These are phyloP conservation scores for Tetramorium simillimum DNA, from an alignment of 1,140 invertebrate species.

Conservation along the genomic window DNA sequence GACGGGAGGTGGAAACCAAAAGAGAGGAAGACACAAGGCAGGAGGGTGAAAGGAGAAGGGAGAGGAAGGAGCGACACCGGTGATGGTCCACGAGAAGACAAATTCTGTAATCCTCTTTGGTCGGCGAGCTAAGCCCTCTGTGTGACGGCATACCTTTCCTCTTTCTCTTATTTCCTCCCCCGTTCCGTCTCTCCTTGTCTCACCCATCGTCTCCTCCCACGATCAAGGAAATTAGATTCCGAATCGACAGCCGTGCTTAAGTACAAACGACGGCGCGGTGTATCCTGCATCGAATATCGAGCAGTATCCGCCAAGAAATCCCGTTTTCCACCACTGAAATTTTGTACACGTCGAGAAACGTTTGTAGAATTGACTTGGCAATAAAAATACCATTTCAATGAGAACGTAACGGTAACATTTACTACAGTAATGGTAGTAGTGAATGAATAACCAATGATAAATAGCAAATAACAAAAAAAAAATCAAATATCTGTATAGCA, in stretches of 20 bases:
- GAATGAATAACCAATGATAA: too few relatives aligned
- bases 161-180: conserved; percentile 76
- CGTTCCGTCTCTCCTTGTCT: conserved; percentile 61
- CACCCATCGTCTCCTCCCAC: conserved; percentile 68
- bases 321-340: neutral
- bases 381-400: neutral
- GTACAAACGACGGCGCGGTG: conserved; percentile 70
- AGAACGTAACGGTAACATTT: neutral
- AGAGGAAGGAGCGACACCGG: conserved; percentile 61
- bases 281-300: conserved; percentile 63
- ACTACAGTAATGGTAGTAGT: too few relatives aligned
- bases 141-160: conserved; percentile 80
- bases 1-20: neutral
- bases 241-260: conserved; percentile 75
- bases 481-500: neutral
- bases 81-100: conserved; percentile 80
- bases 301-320: conserved; percentile 25
- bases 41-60: neutral
- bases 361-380: conserved; percentile 10
- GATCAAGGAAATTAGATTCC: conserved; percentile 78
- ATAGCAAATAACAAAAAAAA: neutral
- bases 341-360: neutral
- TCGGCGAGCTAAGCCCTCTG: conserved; percentile 83
- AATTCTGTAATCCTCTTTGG: conserved; percentile 85
- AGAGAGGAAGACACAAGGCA: neutral